Conservation (phyloP, 2,797 vertebrate genomes). For the Gobio occitaniae region DNA sequence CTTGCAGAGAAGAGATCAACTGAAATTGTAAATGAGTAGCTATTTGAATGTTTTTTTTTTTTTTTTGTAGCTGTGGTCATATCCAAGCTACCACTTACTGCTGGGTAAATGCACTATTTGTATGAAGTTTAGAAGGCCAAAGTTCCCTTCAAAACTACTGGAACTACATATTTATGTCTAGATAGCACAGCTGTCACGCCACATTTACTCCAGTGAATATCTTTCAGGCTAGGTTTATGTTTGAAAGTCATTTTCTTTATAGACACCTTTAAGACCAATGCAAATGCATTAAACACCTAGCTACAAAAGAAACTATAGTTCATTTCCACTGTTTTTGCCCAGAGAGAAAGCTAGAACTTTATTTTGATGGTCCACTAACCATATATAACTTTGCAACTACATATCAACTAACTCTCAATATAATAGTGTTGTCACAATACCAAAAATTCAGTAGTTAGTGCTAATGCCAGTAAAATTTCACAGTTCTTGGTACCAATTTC, state of each 20-base stretch:
- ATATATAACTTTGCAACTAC: no score
- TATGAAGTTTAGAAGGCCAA: neutral
- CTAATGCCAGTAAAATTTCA: no score
- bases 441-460: no score
- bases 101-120: neutral
- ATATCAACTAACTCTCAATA: no score
- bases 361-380: neutral
- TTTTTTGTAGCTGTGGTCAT: neutral
- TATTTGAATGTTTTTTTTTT: neutral
- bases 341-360: neutral
- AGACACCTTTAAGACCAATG: neutral
- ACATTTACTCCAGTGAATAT: neutral
- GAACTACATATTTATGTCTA: neutral
- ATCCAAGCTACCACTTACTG: neutral
- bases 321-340: neutral
- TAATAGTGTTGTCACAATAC: no score
- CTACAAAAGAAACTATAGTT: neutral
- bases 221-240: neutral
- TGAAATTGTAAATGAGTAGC: neutral
- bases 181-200: neutral
- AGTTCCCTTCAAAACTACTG: neutral
- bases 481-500: no score
- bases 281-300: neutral
- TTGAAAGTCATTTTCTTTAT: conserved; percentile 6
- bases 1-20: neutral